A percentile compares a stretch with the other conserved stretches of the same genome.
These are phyloP conservation scores for Drosophila ohnishii DNA, from an alignment of 1,140 invertebrate species.

Conservation along the genomic window DNA sequence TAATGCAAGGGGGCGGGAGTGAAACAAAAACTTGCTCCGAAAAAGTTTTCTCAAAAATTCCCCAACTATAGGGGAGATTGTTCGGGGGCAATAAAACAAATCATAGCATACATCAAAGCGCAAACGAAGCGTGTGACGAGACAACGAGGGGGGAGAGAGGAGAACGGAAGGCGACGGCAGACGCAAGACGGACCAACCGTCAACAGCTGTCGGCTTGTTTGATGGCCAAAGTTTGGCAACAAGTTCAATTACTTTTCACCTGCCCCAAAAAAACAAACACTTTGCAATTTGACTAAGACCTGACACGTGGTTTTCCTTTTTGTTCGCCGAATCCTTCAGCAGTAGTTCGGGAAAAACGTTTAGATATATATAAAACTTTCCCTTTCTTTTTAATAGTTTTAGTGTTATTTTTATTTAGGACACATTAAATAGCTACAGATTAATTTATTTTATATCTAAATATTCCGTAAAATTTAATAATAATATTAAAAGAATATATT, in stretches of 20 bases:
- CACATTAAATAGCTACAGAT: background rate
- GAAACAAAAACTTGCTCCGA: constrained; percentile 30
- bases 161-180: background rate
- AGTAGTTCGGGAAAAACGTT: constrained; percentile 1
- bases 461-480: background rate
- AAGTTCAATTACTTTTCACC: constrained; percentile 78
- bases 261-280: constrained; percentile 54
- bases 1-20: constrained; percentile 37
- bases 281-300: constrained; percentile 29
- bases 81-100: constrained; percentile 48
- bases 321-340: constrained; percentile 12
- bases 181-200: constrained; percentile 25
- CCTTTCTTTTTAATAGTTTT: background rate
- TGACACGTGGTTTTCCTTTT: constrained; percentile 42
- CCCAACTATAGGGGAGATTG: constrained; percentile 18
- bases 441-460: background rate
- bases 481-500: background rate
- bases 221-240: constrained; percentile 69
- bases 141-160: constrained; percentile 1
- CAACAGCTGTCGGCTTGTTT: constrained; percentile 69
- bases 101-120: constrained; percentile 73
- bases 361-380: background rate
- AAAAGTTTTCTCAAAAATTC: constrained; percentile 60
- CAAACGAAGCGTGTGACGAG: constrained; percentile 52
- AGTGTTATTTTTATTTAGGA: background rate